These are phyloP conservation scores for Bilobella aurantiaca DNA, from an alignment of 1,140 invertebrate species.

Conservation along the genomic window DNA sequence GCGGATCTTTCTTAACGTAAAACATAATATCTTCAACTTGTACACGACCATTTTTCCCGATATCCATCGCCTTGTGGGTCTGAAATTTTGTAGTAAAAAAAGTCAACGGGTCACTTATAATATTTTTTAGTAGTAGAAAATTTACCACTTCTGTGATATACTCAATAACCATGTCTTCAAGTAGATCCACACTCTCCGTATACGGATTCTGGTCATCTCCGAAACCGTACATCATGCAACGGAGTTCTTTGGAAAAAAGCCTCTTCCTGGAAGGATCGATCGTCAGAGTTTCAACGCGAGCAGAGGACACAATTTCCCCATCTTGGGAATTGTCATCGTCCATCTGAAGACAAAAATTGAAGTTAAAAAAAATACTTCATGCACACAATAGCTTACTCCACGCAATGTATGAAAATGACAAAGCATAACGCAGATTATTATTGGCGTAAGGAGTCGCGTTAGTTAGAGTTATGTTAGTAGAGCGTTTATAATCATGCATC, in stretches of 20 bases:
- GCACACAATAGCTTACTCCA: too few species aligned
- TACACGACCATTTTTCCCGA: conserved; percentile 83
- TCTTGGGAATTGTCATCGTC: conserved; percentile 9
- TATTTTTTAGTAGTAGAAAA: too few species aligned
- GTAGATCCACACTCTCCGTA: conserved; percentile 92
- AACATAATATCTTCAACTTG: conserved; percentile 98
- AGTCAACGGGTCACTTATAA: not conserved
- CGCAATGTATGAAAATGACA: too few species aligned
- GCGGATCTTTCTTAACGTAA: conserved; percentile 88
- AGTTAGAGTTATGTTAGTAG: too few species aligned
- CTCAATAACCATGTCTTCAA: conserved; percentile 96
- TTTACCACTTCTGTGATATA: conserved; percentile 89
- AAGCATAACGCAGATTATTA: too few species aligned
- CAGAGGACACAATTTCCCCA: conserved; percentile 1
- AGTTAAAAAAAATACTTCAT: not conserved
- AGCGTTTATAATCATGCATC: too few species aligned
- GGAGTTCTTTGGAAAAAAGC: conserved; percentile 78
- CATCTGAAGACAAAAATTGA: not conserved
- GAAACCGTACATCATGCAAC: conserved; percentile 99
- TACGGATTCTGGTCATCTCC: conserved; percentile 99
- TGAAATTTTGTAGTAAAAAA: conserved; percentile 40
- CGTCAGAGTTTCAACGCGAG: conserved; percentile 3
- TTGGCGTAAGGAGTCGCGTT: too few species aligned
- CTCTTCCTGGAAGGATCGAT: conserved; percentile 62
- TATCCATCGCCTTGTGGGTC: conserved; percentile 86